Evolutionary conservation across 1,140 invertebrate genomes (phyloP).

Genomic region (Drosophila micromelanica): DNA sequence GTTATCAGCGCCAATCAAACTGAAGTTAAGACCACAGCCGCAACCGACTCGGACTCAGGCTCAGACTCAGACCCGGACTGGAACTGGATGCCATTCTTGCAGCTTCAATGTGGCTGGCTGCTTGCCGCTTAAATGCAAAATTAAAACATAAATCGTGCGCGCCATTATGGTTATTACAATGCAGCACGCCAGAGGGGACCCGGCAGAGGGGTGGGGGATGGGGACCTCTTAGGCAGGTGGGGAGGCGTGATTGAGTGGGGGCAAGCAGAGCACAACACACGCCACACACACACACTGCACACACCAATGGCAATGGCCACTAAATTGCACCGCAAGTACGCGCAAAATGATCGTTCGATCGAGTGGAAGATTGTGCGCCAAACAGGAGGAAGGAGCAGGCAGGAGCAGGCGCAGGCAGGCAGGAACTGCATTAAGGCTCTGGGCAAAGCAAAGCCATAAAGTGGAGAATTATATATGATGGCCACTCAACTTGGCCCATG

Average conservation of each 20-base stretch:
- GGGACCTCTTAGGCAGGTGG: neutral
- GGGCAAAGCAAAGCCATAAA: slow-evolving; percentile 62
- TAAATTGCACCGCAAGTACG: slow-evolving; percentile 74
- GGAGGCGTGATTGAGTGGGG: slow-evolving; percentile 66
- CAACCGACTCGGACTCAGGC: neutral
- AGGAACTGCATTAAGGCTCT: slow-evolving; percentile 32
- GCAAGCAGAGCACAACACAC: slow-evolving; percentile 28
- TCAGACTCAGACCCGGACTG: neutral
- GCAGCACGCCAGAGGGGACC: slow-evolving; percentile 45
- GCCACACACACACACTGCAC: slow-evolving; percentile 8
- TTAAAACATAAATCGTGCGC: slow-evolving; percentile 84
- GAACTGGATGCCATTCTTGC: neutral
- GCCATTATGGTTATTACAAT: slow-evolving; percentile 84
- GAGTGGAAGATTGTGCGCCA: slow-evolving; percentile 55
- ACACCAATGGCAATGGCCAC: neutral
- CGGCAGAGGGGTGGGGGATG: neutral
- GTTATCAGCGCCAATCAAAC: slow-evolving; percentile 80
- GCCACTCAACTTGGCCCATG: slow-evolving; percentile 18
- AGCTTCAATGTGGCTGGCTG: slow-evolving; percentile 16
- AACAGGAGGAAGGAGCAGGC: slow-evolving; percentile 9
- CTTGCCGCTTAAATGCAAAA: slow-evolving; percentile 75
- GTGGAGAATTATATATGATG: slow-evolving; percentile 59
- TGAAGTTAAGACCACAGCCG: slow-evolving; percentile 61
- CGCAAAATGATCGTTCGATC: slow-evolving; percentile 76
- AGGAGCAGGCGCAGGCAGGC: slow-evolving; percentile 1